These are phyloP conservation scores for Circaetus gallicus DNA, from an alignment of 2,113 vertebrate species.

Conservation along the genomic window DNA sequence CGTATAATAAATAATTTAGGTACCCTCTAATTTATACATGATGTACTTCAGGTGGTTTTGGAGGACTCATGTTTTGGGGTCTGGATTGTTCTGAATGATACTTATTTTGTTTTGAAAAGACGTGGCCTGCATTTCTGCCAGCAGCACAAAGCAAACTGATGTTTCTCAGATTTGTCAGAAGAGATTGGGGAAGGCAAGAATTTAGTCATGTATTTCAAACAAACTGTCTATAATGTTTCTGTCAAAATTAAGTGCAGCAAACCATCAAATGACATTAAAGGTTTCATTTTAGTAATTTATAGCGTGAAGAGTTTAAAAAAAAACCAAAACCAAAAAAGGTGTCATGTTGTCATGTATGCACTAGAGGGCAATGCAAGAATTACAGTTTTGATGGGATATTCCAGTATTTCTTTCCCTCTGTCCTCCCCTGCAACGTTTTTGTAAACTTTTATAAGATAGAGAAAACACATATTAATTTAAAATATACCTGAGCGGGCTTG, in stretches of 20 bases:
- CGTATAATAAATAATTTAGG: not conserved
- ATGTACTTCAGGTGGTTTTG: not conserved
- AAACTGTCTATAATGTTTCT: not conserved
- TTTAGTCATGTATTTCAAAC: not conserved
- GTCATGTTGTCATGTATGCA: slow-evolving; percentile 16
- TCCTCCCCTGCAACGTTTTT: not conserved
- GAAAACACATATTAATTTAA: slow-evolving; percentile 60
- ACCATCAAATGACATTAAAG: slow-evolving; percentile 27
- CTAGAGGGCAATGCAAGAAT: slow-evolving; percentile 78
- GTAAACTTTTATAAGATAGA: not conserved
- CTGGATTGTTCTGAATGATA: not conserved
- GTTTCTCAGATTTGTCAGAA: not conserved
- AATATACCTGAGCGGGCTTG: slow-evolving; percentile 34
- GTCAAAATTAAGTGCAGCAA: slow-evolving; percentile 27
- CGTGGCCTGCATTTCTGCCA: not conserved
- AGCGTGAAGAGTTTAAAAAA: not conserved
- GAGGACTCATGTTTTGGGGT: not conserved
- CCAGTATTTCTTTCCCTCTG: not conserved
- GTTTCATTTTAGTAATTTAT: not conserved
- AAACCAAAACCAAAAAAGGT: not conserved
- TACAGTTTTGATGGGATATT: slow-evolving; percentile 6
- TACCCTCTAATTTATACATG: not conserved
- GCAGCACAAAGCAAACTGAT: not conserved
- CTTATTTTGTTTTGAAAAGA: not conserved
- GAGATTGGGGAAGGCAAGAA: not conserved